These are phyloP conservation scores for Mirounga angustirostris DNA, from an alignment of 2,113 vertebrate genomes.

Conservation along the genomic window DNA sequence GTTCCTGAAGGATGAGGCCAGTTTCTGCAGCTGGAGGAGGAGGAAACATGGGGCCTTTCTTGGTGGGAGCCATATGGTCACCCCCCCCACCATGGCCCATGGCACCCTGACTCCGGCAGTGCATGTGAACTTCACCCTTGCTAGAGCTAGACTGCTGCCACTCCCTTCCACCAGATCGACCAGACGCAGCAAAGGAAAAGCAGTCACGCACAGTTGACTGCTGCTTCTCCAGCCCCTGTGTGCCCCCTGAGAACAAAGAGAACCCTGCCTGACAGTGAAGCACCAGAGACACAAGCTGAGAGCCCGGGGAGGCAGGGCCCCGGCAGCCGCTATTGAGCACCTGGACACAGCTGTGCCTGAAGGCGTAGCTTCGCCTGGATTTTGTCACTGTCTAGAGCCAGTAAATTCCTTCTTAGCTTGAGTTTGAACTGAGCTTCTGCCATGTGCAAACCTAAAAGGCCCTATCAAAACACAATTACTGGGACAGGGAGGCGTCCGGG, in stretches of 20 bases:
- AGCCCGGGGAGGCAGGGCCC: background rate
- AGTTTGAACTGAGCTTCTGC: background rate
- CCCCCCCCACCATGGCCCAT: accelerated
- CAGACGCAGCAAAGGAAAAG: accelerated
- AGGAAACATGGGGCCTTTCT: background rate
- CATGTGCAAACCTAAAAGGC: too few relatives aligned
- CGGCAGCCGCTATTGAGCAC: background rate
- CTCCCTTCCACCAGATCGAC: accelerated
- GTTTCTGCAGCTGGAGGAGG: too few relatives aligned
- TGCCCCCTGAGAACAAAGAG: background rate
- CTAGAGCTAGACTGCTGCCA: background rate
- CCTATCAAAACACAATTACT: background rate
- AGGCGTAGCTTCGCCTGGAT: background rate
- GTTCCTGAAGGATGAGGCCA: too few relatives aligned
- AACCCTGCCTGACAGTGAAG: background rate
- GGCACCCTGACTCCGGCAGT: background rate
- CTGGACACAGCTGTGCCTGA: background rate
- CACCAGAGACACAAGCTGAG: accelerated
- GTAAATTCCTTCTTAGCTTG: background rate
- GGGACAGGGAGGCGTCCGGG: background rate
- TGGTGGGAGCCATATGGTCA: accelerated
- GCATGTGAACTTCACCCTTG: too few relatives aligned
- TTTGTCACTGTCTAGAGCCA: background rate
- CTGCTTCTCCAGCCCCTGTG: background rate
- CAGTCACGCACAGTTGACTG: accelerated